Conservation (phyloP, 2,797 vertebrate species). For the Erpetoichthys calabaricus region DNA sequence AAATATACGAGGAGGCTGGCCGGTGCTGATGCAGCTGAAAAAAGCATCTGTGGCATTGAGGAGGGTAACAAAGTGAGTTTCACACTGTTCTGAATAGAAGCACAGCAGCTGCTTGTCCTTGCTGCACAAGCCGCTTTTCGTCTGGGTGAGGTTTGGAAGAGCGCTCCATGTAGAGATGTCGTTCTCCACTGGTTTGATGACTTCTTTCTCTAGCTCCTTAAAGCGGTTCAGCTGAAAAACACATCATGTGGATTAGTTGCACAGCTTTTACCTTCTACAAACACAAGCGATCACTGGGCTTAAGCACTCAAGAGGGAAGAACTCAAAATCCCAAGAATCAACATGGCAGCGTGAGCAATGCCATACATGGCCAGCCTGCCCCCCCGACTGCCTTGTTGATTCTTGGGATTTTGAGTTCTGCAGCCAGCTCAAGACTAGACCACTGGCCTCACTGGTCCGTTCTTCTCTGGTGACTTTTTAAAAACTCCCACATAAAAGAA, state of each 20-base stretch:
- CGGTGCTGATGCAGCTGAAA: conserved; percentile 67
- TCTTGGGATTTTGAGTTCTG: no score
- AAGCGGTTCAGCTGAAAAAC: conserved; percentile 77
- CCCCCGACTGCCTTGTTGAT: no score
- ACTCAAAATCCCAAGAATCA: no score
- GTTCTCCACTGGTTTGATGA: conserved; percentile 82
- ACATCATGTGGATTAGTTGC: conserved; percentile 1
- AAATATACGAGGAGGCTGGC: conserved; percentile 83
- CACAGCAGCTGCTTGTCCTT: conserved; percentile 72
- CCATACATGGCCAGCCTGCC: no score
- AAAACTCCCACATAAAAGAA: no score
- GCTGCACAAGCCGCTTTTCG: conserved; percentile 28
- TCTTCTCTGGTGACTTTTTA: no score
- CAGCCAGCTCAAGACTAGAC: no score
- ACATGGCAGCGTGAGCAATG: no score
- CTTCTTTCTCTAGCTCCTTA: conserved; percentile 84
- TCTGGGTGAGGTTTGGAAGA: conserved; percentile 29
- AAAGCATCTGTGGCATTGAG: conserved; percentile 85
- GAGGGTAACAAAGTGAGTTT: conserved; percentile 79
- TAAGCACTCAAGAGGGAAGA: no score
- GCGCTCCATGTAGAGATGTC: conserved; percentile 82
- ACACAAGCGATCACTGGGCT: no score
- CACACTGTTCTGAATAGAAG: conserved; percentile 87
- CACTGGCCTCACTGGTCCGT: no score
- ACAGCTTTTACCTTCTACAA: no score